Conservation (phyloP, 1,140 invertebrate genomes). For the Drosophila seguyi region DNA sequence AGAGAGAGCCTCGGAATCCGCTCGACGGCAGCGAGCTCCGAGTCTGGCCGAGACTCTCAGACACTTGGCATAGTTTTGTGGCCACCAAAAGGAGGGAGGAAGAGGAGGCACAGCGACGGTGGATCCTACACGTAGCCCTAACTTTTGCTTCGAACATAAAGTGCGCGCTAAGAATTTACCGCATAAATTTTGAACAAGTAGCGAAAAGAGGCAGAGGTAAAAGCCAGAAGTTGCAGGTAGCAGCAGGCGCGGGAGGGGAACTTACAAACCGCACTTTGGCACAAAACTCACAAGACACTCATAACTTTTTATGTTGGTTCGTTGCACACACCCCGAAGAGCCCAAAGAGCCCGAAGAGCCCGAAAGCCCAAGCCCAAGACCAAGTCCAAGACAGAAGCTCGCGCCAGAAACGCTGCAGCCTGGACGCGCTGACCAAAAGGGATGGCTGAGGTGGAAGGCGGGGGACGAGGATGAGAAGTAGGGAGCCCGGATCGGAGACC, state of each 20-base stretch:
- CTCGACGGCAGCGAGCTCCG: constrained; percentile 1
- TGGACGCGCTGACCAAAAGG: constrained; percentile 50
- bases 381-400: constrained; percentile 21
- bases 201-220: constrained; percentile 69
- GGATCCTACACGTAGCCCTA: constrained; percentile 77
- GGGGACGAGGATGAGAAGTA: neutral
- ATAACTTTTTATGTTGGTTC: constrained; percentile 82
- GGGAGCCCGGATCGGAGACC: constrained; percentile 39
- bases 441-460: neutral
- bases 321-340: constrained; percentile 65
- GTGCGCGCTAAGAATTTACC: constrained; percentile 83
- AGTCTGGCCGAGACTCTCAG: constrained; percentile 49
- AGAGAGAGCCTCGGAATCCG: constrained; percentile 25
- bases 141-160: constrained; percentile 84
- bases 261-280: constrained; percentile 81
- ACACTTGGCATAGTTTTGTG: constrained; percentile 82
- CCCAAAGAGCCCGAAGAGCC: constrained; percentile 12
- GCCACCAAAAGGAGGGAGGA: constrained; percentile 12
- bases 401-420: constrained; percentile 18
- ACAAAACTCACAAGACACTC: constrained; percentile 83
- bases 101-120: neutral
- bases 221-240: constrained; percentile 58
- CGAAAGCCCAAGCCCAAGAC: neutral
- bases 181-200: constrained; percentile 83
- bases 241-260: constrained; percentile 35